Percentiles rank a stretch among this genome's conserved stretches.
Conservation (phyloP, 2,113 vertebrate species). For the Hypocryptadius cinnamomeus region DNA sequence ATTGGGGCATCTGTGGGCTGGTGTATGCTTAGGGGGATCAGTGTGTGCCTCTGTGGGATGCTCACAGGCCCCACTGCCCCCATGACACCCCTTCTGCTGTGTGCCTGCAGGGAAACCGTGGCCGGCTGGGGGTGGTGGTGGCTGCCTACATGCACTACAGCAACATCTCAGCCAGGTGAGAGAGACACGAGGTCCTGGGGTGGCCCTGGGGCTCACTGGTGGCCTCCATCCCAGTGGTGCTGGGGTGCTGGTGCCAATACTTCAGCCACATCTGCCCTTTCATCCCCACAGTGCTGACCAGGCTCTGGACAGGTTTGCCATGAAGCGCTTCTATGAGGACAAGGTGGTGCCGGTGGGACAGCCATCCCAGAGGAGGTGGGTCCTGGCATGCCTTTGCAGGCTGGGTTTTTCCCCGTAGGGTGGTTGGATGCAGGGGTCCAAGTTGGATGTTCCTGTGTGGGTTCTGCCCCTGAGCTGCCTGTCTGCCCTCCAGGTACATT, state of each 20-base stretch:
- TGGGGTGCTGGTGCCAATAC: neutral
- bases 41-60: neutral
- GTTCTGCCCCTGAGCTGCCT: neutral
- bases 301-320: conserved; percentile 96
- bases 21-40: fast-evolving
- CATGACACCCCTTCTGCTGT: neutral
- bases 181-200: fast-evolving
- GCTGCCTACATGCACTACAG: conserved; percentile 99
- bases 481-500: conserved; percentile 78
- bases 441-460: neutral
- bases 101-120: conserved; percentile 85
- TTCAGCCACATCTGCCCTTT: neutral
- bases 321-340: conserved; percentile 99
- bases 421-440: neutral
- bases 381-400: neutral
- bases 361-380: conserved; percentile 94
- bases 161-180: conserved; percentile 97
- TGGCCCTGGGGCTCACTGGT: neutral
- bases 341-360: conserved; percentile 94
- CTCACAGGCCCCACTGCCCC: neutral
- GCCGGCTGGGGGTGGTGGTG: conserved; percentile 91
- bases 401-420: neutral
- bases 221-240: neutral
- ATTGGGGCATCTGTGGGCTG: fast-evolving
- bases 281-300: conserved; percentile 80